Percentiles rank a stretch among this genome's conserved stretches.
Evolutionary conservation across 1,140 invertebrate genomes (phyloP).

Genomic region (Penaeus indicus): DNA sequence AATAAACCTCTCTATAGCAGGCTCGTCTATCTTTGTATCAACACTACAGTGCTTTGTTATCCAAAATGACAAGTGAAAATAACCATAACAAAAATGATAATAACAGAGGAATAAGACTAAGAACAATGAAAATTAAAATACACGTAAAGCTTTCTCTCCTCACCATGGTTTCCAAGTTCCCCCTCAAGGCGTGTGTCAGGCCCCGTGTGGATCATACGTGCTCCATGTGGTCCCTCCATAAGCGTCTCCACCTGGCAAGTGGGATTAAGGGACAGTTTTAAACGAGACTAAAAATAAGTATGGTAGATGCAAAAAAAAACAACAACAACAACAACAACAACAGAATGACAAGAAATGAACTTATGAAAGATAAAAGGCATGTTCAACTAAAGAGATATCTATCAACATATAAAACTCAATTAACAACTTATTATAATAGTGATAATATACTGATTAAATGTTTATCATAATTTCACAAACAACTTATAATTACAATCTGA

Average conservation of each 20-base stretch:
- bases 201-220: conserved; percentile 64
- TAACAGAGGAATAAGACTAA: no score
- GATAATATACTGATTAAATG: no score
- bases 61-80: no score
- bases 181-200: conserved; percentile 45
- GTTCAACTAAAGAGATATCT: background rate
- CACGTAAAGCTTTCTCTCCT: background rate
- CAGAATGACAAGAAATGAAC: background rate
- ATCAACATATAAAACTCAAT: no score
- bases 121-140: no score
- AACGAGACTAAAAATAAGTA: background rate
- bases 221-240: conserved; percentile 63
- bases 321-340: background rate
- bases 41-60: no score
- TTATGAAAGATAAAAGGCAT: background rate
- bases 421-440: no score
- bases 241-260: conserved; percentile 60
- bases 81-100: no score
- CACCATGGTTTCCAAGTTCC: conserved; percentile 14
- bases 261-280: background rate
- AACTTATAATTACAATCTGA: no score
- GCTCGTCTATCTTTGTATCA: no score
- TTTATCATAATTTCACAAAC: no score
- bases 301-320: background rate
- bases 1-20: no score